phyloP scores from a whole-genome alignment of 1,140 invertebrate species.

The Platyscapa corneri region DNA sequence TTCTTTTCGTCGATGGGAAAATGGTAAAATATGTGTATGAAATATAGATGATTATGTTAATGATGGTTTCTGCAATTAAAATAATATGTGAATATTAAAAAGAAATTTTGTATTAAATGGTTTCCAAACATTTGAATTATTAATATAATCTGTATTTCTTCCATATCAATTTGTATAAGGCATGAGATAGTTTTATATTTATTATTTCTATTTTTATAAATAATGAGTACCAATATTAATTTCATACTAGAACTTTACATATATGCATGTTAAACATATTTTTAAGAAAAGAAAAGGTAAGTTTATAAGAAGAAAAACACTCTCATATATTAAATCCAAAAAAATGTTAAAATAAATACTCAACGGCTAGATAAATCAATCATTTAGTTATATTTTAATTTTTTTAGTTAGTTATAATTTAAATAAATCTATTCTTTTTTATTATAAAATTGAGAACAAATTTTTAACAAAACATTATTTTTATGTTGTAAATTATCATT shows the following conservation, averaged over 20 bases:
- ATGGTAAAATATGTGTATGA: constrained; percentile 11
- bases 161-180: constrained; percentile 14
- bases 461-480: not conserved
- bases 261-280: not conserved
- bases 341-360: constrained; percentile 19
- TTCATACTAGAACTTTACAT: not conserved
- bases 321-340: not conserved
- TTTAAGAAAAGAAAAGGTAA: constrained; percentile 39
- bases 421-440: not conserved
- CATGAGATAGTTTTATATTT: constrained; percentile 21
- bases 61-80: too few relatives aligned
- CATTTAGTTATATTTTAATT: not conserved
- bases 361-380: not conserved
- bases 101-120: not conserved
- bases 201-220: constrained; percentile 26
- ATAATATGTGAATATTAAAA: not conserved
- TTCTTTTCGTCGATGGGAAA: not conserved
- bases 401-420: too few relatives aligned
- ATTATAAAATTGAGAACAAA: not conserved
- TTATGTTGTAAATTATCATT: constrained; percentile 10
- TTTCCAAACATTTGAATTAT: not conserved
- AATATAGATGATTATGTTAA: not conserved
- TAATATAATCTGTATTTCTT: constrained; percentile 8
- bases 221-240: not conserved
- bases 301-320: constrained; percentile 13